Percentiles rank a stretch among this genome's conserved stretches.
phyloP scores from a whole-genome alignment of 2,113 vertebrate species.

The Thermophis baileyi region DNA sequence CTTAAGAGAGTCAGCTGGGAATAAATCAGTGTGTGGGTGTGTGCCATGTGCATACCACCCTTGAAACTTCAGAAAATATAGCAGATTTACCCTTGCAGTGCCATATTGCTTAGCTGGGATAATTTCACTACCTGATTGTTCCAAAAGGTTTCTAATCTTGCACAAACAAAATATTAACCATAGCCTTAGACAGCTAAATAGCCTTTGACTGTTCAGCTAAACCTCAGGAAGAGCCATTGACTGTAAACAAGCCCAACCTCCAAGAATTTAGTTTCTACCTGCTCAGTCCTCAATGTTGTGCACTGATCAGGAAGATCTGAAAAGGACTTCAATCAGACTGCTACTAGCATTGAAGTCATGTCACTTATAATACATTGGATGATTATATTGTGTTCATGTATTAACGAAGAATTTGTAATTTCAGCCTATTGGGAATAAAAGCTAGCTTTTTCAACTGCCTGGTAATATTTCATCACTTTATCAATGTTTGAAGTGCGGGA shows the following conservation, averaged over 20 bases:
- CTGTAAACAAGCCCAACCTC: neutral
- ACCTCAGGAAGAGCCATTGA: neutral
- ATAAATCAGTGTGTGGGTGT: slow-evolving; percentile 21
- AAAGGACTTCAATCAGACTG: neutral
- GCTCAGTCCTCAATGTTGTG: neutral
- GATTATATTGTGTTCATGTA: neutral
- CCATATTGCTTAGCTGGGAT: neutral
- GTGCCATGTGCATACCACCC: neutral
- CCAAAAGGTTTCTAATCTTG: slow-evolving; percentile 7
- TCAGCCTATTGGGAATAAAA: neutral
- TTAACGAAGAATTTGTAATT: neutral
- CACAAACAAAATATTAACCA: slow-evolving; percentile 3
- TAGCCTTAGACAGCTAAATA: neutral
- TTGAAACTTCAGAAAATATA: slow-evolving; percentile 17
- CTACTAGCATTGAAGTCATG: neutral
- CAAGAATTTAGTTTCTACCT: neutral
- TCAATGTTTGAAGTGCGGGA: neutral
- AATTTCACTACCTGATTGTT: neutral
- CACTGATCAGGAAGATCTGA: neutral
- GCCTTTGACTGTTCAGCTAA: neutral
- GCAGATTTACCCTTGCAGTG: slow-evolving; percentile 21
- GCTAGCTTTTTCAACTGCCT: neutral
- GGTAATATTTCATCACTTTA: neutral
- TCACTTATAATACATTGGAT: neutral
- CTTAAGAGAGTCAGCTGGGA: slow-evolving; percentile 22